Percentiles rank a stretch among this genome's conserved stretches.
phyloP scores from a whole-genome alignment of 2,113 vertebrate genomes.

The Misgurnus mizolepis region DNA sequence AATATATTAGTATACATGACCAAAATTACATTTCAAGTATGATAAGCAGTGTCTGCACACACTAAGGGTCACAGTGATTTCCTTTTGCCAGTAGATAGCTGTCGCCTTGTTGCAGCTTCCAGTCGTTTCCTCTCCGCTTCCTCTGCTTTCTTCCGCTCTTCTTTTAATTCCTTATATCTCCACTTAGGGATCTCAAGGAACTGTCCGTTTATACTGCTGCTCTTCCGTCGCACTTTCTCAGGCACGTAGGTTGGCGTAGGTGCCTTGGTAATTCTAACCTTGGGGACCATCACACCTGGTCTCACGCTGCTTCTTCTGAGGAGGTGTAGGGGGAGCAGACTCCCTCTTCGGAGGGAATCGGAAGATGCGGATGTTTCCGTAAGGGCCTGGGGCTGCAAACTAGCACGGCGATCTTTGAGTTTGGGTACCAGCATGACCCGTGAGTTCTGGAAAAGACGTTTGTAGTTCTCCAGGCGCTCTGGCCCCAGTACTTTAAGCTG shows the following conservation, averaged over 20 bases:
- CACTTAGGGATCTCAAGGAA: slow-evolving; percentile 92
- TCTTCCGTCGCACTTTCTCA: slow-evolving; percentile 73
- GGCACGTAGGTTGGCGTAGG: slow-evolving; percentile 82
- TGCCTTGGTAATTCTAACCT: slow-evolving; percentile 87
- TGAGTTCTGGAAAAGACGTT: slow-evolving; percentile 79
- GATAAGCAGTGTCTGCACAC: slow-evolving; percentile 31
- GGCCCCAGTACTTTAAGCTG: slow-evolving; percentile 69
- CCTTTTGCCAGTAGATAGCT: slow-evolving; percentile 63
- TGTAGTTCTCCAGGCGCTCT: slow-evolving; percentile 63
- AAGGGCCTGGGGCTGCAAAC: slow-evolving; percentile 70
- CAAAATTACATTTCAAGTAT: slow-evolving; percentile 69
- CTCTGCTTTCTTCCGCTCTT: slow-evolving; percentile 86
- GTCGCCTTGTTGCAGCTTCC: slow-evolving; percentile 72
- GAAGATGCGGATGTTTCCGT: slow-evolving; percentile 26
- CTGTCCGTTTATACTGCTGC: slow-evolving; percentile 72
- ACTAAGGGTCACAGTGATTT: slow-evolving; percentile 59
- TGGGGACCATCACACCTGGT: slow-evolving; percentile 84
- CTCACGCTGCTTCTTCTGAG: slow-evolving; percentile 85
- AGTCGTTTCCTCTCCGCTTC: slow-evolving; percentile 81
- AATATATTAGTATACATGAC: slow-evolving; percentile 67
- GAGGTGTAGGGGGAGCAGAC: slow-evolving; percentile 83
- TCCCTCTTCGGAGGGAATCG: slow-evolving; percentile 73
- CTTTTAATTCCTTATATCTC: slow-evolving; percentile 94
- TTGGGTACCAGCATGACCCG: slow-evolving; percentile 69
- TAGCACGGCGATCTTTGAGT: slow-evolving; percentile 73